Percentiles rank a stretch among this genome's conserved stretches.
phyloP scores from a whole-genome alignment of 1,140 invertebrate genomes.

The Drosophila aff. region DNA sequence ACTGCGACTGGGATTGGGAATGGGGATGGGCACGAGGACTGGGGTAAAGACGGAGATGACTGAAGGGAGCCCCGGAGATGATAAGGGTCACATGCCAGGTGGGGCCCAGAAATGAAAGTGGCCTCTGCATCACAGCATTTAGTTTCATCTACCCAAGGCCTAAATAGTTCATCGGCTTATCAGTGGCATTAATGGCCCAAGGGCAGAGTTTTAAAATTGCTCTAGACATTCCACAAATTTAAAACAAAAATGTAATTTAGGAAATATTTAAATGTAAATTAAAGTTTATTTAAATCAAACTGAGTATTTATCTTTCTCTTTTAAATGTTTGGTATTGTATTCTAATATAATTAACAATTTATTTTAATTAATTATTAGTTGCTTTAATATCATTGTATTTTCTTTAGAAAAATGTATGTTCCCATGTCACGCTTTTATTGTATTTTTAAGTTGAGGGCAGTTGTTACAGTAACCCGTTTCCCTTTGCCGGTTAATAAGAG shows the following conservation, averaged over 20 bases:
- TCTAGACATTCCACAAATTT: neutral
- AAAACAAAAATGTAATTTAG: neutral
- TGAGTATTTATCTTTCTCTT: neutral
- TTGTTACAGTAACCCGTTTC: neutral
- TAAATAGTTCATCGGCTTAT: conserved; percentile 33
- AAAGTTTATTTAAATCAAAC: neutral
- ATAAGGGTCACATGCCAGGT: conserved; percentile 58
- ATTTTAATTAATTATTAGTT: neutral
- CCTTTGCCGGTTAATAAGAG: neutral
- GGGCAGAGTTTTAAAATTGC: conserved; percentile 4
- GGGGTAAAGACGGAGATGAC: conserved; percentile 12
- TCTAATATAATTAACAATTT: neutral
- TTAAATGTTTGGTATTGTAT: neutral
- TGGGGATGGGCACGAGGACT: neutral
- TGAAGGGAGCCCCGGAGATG: conserved; percentile 35
- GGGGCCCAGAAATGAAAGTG: conserved; percentile 18
- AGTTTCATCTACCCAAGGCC: conserved; percentile 23
- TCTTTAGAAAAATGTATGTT: neutral
- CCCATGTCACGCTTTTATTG: too few species aligned
- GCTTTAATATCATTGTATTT: neutral
- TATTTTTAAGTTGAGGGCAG: too few species aligned
- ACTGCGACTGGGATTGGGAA: neutral
- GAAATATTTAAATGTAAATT: too few species aligned
- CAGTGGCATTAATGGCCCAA: neutral
- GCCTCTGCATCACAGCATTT: conserved; percentile 6